Evolutionary conservation across 2,113 vertebrate genomes (phyloP).

Genomic region (Phyllostomus hastatus): DNA sequence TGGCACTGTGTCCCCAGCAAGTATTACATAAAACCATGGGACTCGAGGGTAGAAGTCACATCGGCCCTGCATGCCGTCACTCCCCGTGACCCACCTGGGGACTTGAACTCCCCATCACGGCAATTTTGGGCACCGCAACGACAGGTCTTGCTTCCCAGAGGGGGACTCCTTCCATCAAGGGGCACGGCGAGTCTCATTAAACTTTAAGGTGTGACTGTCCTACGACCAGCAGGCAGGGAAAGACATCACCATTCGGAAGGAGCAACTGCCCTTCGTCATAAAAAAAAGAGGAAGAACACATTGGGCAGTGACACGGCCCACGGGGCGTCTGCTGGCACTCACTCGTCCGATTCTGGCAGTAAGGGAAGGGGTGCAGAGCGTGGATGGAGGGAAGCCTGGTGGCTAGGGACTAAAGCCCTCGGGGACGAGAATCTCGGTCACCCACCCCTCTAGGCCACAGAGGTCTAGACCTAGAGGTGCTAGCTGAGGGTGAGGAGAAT

Average conservation of each 20-base stretch:
- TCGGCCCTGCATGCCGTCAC: background rate
- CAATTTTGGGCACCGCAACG: background rate
- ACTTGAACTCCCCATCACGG: background rate
- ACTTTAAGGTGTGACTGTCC: background rate
- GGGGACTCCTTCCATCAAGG: background rate
- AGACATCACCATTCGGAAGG: background rate
- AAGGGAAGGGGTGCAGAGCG: background rate
- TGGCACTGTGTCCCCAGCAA: background rate
- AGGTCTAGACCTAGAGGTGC: background rate
- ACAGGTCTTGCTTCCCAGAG: background rate
- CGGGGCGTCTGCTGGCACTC: background rate
- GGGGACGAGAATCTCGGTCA: background rate
- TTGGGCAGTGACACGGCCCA: background rate
- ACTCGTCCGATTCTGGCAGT: background rate
- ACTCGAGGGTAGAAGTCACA: background rate
- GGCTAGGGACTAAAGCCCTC: no score
- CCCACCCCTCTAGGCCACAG: background rate
- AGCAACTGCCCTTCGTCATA: background rate
- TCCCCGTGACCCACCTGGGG: no score
- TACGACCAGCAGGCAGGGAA: background rate
- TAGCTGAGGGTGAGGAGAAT: background rate
- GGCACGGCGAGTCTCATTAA: background rate
- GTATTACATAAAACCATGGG: background rate
- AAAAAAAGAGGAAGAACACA: background rate
- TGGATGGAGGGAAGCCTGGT: no score